These are phyloP conservation scores for Helobdella robusta DNA, from an alignment of 2,888 invertebrate species.

Conservation along the genomic window DNA sequence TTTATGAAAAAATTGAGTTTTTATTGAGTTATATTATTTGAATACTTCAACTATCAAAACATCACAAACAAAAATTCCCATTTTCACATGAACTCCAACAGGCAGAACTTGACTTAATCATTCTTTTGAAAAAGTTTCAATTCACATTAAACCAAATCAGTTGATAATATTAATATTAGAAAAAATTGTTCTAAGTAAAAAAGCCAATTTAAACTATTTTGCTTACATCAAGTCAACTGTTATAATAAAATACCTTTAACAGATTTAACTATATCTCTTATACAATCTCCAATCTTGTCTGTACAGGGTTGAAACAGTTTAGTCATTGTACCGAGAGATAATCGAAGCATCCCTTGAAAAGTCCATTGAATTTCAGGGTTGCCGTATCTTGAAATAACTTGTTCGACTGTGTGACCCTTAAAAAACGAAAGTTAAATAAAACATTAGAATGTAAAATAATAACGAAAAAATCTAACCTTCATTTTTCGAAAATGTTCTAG, in stretches of 20 bases:
- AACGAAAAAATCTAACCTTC: background rate
- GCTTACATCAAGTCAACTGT: too few relatives aligned
- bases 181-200: too few relatives aligned
- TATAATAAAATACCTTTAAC: slow-evolving; percentile 23
- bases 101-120: too few relatives aligned
- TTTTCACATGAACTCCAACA: too few relatives aligned
- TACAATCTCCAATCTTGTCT: slow-evolving; percentile 7
- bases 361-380: slow-evolving; percentile 21
- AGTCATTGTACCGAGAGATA: slow-evolving; percentile 19
- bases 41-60: too few relatives aligned
- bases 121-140: too few relatives aligned
- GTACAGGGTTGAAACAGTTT: slow-evolving; percentile 11
- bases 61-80: too few relatives aligned
- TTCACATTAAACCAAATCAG: too few relatives aligned
- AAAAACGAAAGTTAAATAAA: too few relatives aligned
- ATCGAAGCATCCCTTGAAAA: slow-evolving; percentile 23
- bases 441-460: background rate
- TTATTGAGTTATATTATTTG: background rate
- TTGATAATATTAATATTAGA: too few relatives aligned
- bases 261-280: slow-evolving; percentile 8
- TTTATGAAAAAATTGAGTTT: background rate
- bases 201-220: too few relatives aligned
- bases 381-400: slow-evolving; percentile 14
- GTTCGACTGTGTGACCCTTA: slow-evolving; percentile 22
- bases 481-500: slow-evolving; percentile 20